Percentiles rank a stretch among this genome's conserved stretches.
phyloP scores from a whole-genome alignment of 2,888 invertebrate species.

The Apotomis turbidana region DNA sequence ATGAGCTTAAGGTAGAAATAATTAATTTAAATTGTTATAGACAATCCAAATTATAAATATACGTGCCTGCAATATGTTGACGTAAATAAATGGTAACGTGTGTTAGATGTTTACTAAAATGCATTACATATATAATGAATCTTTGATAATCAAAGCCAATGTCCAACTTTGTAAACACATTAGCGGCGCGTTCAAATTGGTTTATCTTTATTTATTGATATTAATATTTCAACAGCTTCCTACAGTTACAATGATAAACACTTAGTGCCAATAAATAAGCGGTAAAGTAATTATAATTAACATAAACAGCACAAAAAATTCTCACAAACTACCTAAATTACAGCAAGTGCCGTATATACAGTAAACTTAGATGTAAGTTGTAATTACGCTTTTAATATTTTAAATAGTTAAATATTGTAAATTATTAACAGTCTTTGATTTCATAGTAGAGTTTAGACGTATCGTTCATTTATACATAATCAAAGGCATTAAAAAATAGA shows the following conservation, averaged over 20 bases:
- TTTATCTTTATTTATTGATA: not conserved
- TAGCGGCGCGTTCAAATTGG: no score
- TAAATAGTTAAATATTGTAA: constrained; percentile 32
- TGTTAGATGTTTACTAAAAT: no score
- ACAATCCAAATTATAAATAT: no score
- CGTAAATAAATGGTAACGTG: no score
- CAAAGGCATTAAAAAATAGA: no score
- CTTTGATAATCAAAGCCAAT: no score
- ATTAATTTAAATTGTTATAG: no score
- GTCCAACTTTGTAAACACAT: no score
- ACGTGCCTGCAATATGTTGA: no score
- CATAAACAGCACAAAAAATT: constrained; percentile 2
- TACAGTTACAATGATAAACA: not conserved
- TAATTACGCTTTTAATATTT: constrained; percentile 54
- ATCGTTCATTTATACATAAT: not conserved
- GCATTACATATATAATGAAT: no score
- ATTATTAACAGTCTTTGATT: constrained; percentile 28
- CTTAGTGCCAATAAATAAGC: constrained; percentile 30
- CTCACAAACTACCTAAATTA: constrained; percentile 15
- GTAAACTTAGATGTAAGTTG: constrained; percentile 16
- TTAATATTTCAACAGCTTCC: not conserved
- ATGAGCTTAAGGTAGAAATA: no score
- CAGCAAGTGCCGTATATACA: constrained; percentile 36
- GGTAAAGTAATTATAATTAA: constrained; percentile 7
- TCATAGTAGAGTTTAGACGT: constrained; percentile 5